phyloP scores from a whole-genome alignment of 1,140 invertebrate genomes.

The Panulirus ornatus region DNA sequence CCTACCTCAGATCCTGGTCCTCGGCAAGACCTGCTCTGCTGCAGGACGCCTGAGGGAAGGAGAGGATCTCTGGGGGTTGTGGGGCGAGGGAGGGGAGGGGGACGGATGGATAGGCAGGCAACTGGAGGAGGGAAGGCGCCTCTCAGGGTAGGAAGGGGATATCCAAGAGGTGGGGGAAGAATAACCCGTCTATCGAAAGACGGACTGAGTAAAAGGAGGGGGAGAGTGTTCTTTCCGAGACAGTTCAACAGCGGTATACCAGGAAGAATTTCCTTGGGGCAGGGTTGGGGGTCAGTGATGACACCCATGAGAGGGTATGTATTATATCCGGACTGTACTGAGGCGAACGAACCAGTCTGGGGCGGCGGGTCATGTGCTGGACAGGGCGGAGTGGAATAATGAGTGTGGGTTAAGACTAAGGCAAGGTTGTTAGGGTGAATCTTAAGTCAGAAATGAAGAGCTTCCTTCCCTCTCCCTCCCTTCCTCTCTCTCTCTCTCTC shows the following conservation, averaged over 20 bases:
- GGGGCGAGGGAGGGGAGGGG: neutral
- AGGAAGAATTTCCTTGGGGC: no score
- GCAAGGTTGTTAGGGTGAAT: neutral
- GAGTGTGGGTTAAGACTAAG: neutral
- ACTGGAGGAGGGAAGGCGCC: neutral
- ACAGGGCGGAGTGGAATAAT: slow-evolving; percentile 25
- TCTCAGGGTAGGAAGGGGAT: neutral
- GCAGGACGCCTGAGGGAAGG: neutral
- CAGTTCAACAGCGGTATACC: no score
- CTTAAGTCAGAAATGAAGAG: slow-evolving; percentile 16
- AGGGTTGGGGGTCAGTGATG: neutral
- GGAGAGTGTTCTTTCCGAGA: no score
- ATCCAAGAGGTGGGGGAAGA: neutral
- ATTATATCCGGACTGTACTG: slow-evolving; percentile 25
- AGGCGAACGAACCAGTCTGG: neutral
- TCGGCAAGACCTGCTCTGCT: no score
- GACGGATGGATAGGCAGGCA: neutral
- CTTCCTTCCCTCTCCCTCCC: neutral
- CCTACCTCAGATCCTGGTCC: no score
- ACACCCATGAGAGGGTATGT: neutral
- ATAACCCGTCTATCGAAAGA: no score
- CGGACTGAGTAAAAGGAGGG: no score
- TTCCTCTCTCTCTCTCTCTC: neutral
- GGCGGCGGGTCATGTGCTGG: neutral
- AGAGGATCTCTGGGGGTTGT: neutral